Conservation (phyloP, 2,797 vertebrate genomes). For the Pseudochirops corinnae region DNA sequence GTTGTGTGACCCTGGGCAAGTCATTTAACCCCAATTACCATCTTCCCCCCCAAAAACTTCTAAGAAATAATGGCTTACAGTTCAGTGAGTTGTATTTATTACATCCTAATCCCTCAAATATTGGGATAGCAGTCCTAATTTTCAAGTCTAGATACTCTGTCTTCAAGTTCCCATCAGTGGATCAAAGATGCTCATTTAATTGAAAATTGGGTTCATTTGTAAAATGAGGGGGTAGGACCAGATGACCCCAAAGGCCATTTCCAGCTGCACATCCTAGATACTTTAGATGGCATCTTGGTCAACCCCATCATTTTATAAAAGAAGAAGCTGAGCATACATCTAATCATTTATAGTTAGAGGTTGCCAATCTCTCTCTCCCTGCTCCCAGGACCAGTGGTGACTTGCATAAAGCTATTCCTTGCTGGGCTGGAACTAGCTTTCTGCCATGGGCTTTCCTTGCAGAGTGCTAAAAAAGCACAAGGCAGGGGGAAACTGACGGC, state of each 20-base stretch:
- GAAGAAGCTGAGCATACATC: not conserved
- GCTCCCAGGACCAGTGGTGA: conserved; percentile 20
- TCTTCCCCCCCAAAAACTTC: not conserved
- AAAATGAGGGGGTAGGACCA: not conserved
- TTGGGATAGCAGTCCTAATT: not conserved
- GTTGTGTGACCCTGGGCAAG: not conserved
- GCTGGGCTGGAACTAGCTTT: not conserved
- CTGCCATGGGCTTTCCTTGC: not conserved
- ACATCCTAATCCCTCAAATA: not conserved
- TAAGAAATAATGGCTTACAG: not conserved
- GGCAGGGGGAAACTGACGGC: conserved; percentile 19
- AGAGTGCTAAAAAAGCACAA: not conserved
- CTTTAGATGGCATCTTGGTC: not conserved
- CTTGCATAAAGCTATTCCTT: conserved; percentile 15
- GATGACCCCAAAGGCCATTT: not conserved
- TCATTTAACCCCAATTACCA: not conserved
- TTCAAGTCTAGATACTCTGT: not conserved
- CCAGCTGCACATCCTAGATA: not conserved
- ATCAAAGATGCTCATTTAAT: not conserved
- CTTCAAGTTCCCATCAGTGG: not conserved
- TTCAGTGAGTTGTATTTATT: not conserved
- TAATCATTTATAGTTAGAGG: not conserved
- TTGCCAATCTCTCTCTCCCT: conserved; percentile 29
- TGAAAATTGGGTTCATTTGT: not conserved
- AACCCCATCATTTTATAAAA: not conserved